Percentiles rank a stretch among this genome's conserved stretches.
These are phyloP conservation scores for Schizothorax lantsangensis DNA, from an alignment of 2,797 vertebrate species.

Conservation along the genomic window DNA sequence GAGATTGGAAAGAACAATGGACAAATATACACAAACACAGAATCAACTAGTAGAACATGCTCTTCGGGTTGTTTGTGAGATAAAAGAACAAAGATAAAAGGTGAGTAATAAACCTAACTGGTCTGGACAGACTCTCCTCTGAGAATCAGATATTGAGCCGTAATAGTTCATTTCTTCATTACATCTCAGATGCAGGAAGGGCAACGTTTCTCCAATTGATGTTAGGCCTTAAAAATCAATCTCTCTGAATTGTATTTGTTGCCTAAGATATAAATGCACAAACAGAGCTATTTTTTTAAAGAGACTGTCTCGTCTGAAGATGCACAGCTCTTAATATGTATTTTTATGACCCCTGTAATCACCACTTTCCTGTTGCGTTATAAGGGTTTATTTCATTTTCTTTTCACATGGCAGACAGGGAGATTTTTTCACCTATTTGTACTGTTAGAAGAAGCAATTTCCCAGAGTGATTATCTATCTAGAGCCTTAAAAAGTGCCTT, in stretches of 20 bases:
- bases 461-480: conserved; percentile 44
- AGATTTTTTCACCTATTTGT: conserved; percentile 13
- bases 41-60: conserved; percentile 8
- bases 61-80: conserved; percentile 19
- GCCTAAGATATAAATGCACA: conserved; percentile 70
- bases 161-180: conserved; percentile 43
- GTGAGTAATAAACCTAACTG: conserved; percentile 16
- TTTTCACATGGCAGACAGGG: conserved; percentile 50
- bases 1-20: background rate
- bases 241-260: conserved; percentile 59
- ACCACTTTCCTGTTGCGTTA: conserved; percentile 72
- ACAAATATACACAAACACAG: background rate
- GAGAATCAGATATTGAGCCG: conserved; percentile 37
- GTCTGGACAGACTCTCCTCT: conserved; percentile 9
- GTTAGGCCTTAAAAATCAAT: conserved; percentile 65
- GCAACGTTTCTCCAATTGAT: conserved; percentile 63
- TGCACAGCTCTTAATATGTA: conserved; percentile 77
- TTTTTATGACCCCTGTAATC: conserved; percentile 77
- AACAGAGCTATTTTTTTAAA: conserved; percentile 59
- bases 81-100: conserved; percentile 38
- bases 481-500: conserved; percentile 16
- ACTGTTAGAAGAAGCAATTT: conserved; percentile 44
- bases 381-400: conserved; percentile 76
- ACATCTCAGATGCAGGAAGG: conserved; percentile 61
- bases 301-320: conserved; percentile 74